Base-by-base conservation (phyloP, 53 echinoderm and acorn worm species). In the Holothuria scabra region DNA sequence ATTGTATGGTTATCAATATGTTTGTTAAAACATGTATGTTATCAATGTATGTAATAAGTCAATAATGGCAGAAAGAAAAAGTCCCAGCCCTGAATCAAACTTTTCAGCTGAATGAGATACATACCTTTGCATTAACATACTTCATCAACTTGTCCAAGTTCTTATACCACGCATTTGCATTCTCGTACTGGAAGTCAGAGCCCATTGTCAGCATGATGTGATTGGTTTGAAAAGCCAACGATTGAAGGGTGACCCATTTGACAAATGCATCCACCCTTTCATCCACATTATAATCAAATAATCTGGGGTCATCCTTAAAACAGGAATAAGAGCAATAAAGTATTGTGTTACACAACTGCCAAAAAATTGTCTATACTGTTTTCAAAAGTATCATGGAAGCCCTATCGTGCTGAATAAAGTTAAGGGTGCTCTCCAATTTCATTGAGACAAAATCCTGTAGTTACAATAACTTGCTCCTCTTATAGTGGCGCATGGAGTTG, bases 171-270 rank as follows among this genome's bases (percentile, higher is more conserved):
- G 78, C 89, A 33, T 89, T 69, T 3, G 99, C 99, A 71, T 99
- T 91, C 85, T 95, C 95, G 82, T 95, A 99, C 80, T 95, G 93
- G 71, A 99, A 99, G 74, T 99, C 99, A 2, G 91, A 91, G 1
- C 99, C 99, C 99, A 99, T 99, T 16, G 99, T 99, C 68, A 99
- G 80, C 92, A 99, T 99, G 78, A 99, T 99, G 91, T 99, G 85
- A 55, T 99, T 87, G 28, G 99, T 99, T 46, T 63, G 60, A 66
- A 87, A 99, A 21, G 71, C 48, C 41, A 57, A 26, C 68, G 92
- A 94, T 88, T 97, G 97, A 23, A 69, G 86, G 60, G 74, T 84
- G 23, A 90, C 92, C 86, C 84, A 85, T 72, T 89, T 90, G 30
- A 89, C 69, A 65, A 97, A 97, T 59, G 65, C 33, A 34, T 71